These are phyloP conservation scores for Tuta absoluta DNA, from an alignment of 2,888 invertebrate genomes.

Conservation along the genomic window DNA sequence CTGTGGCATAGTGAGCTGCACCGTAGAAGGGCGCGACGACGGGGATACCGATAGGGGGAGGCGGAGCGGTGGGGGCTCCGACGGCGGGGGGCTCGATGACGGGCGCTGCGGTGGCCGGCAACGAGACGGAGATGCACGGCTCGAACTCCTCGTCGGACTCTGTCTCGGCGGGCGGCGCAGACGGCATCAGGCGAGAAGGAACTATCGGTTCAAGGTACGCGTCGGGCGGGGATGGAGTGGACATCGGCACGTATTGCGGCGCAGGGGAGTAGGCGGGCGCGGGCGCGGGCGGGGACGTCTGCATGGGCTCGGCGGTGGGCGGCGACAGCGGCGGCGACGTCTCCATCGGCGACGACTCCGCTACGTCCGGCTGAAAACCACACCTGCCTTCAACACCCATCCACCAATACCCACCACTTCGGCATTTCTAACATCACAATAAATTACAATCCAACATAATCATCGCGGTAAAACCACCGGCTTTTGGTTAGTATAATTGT, in stretches of 20 bases:
- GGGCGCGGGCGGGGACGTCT: conserved; percentile 31
- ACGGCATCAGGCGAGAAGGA: neutral
- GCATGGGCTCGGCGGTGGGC: conserved; percentile 60
- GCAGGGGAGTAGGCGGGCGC: conserved; percentile 74
- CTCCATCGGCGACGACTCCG: conserved; percentile 41
- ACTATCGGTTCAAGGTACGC: neutral
- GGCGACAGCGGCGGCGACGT: conserved; percentile 18
- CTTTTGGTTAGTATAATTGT: neutral
- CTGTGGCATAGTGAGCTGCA: neutral
- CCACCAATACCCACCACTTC: neutral
- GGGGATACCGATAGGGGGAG: no score
- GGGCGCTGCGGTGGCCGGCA: neutral
- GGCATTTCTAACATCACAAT: neutral
- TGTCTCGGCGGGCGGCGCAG: neutral
- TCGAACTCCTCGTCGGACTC: neutral
- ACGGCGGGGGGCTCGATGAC: neutral
- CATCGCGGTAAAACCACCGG: neutral
- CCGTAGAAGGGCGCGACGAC: neutral
- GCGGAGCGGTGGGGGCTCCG: no score
- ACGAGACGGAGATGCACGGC: no score
- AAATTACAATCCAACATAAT: neutral
- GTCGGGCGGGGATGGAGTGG: neutral
- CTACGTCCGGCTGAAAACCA: conserved; percentile 4
- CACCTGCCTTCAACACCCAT: neutral
- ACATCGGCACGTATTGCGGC: neutral